These are phyloP conservation scores for Hemistola chrysoprasaria DNA, from an alignment of 2,888 invertebrate genomes.

Conservation along the genomic window DNA sequence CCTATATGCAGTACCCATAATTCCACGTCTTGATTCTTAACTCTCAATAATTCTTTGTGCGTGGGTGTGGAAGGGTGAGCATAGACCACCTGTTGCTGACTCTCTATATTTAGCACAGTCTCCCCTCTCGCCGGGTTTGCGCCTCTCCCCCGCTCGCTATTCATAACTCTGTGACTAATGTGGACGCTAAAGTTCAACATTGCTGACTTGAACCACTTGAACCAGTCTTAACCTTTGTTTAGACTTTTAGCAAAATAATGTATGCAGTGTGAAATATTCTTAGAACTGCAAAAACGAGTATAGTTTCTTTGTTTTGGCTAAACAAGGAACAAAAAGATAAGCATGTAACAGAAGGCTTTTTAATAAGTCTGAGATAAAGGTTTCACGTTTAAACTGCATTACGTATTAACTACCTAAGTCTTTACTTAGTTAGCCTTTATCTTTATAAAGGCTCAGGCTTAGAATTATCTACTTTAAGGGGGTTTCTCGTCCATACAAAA, in stretches of 20 bases:
- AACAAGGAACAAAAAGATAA: too few relatives aligned
- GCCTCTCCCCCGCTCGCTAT: slow-evolving; percentile 51
- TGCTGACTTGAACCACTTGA: slow-evolving; percentile 20
- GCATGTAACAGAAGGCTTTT: too few relatives aligned
- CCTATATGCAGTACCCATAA: slow-evolving; percentile 10
- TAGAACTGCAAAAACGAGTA: slow-evolving; percentile 4
- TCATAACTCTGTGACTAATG: slow-evolving; percentile 77
- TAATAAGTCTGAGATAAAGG: too few relatives aligned
- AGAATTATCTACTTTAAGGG: too few relatives aligned
- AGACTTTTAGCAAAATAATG: slow-evolving; percentile 1
- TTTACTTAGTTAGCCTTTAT: too few relatives aligned
- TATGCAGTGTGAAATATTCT: slow-evolving; percentile 1
- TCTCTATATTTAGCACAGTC: slow-evolving; percentile 64
- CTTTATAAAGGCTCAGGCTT: too few relatives aligned
- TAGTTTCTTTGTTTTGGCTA: too few relatives aligned
- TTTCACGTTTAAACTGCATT: too few relatives aligned
- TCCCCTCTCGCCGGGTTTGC: slow-evolving; percentile 32
- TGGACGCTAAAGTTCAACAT: slow-evolving; percentile 47
- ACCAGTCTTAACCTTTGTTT: slow-evolving; percentile 5
- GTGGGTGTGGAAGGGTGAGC: slow-evolving; percentile 53
- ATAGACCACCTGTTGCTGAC: slow-evolving; percentile 69
- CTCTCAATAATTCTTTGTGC: slow-evolving; percentile 32
- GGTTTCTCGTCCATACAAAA: too few relatives aligned
- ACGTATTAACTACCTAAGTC: too few relatives aligned
- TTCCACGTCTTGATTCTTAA: slow-evolving; percentile 21